Percentiles rank a stretch among this genome's conserved stretches.
Evolutionary conservation across 2,113 vertebrate species (phyloP).

Genomic region (Ifrita kowaldi): DNA sequence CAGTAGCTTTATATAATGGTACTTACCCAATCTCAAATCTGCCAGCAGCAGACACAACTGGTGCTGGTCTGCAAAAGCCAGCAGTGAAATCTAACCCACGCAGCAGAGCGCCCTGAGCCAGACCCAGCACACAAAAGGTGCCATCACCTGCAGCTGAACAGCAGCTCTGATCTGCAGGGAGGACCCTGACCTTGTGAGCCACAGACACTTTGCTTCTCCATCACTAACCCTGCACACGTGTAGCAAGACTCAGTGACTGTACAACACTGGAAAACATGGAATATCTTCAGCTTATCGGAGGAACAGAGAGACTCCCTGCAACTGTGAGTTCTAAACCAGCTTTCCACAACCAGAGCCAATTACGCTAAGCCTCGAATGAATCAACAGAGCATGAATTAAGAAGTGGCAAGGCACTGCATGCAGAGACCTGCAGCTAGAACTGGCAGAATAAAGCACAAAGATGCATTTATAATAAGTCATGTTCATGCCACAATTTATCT

Average conservation of each 20-base stretch:
- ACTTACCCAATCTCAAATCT: background rate
- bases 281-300: background rate
- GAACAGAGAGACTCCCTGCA: background rate
- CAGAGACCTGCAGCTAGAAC: slow-evolving; percentile 47
- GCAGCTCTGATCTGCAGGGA: rapidly evolving
- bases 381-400: slow-evolving; percentile 30
- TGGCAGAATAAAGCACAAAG: slow-evolving; percentile 24
- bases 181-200: background rate
- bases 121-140: background rate
- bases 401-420: slow-evolving; percentile 6
- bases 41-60: background rate
- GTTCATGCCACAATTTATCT: background rate
- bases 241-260: background rate
- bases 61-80: background rate
- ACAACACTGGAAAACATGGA: background rate
- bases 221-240: background rate
- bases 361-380: background rate
- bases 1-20: background rate
- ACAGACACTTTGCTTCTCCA: background rate
- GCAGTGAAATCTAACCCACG: rapidly evolving
- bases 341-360: slow-evolving; percentile 7
- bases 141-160: background rate
- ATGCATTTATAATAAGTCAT: background rate
- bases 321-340: background rate
- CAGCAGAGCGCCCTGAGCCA: background rate